Percentiles rank a stretch among this genome's conserved stretches.
phyloP scores from a whole-genome alignment of 2,888 invertebrate genomes.

The Apamea anceps region DNA sequence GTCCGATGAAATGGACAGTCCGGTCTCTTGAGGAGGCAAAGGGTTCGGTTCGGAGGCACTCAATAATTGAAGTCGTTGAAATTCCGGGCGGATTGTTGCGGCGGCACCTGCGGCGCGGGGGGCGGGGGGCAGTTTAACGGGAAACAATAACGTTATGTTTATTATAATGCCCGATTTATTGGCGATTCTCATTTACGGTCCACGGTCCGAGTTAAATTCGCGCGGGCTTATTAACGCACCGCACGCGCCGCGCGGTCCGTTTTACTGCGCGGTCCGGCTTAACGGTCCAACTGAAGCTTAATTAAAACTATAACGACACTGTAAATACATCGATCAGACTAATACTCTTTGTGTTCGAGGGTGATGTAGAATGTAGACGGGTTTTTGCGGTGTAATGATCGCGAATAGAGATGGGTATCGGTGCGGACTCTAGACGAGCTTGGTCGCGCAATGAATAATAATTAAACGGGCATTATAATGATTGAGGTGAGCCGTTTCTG shows the following conservation, averaged over 20 bases:
- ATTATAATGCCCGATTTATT: constrained; percentile 89
- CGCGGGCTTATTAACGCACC: constrained; percentile 83
- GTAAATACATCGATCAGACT: constrained; percentile 82
- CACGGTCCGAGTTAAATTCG: constrained; percentile 81
- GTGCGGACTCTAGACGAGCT: constrained; percentile 70
- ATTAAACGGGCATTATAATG: constrained; percentile 83
- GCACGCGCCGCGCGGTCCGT: constrained; percentile 78
- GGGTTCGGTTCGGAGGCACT: constrained; percentile 88
- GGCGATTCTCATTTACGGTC: constrained; percentile 87
- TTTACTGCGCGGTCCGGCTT: constrained; percentile 84
- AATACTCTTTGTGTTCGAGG: constrained; percentile 77
- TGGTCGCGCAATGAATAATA: constrained; percentile 80
- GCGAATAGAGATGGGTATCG: constrained; percentile 74
- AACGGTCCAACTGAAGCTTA: constrained; percentile 82
- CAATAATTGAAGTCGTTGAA: constrained; percentile 90
- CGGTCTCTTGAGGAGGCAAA: constrained; percentile 87
- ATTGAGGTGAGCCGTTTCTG: constrained; percentile 79
- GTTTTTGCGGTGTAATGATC: constrained; percentile 75
- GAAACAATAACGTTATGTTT: constrained; percentile 88
- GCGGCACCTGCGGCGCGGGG: constrained; percentile 79
- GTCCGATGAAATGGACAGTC: constrained; percentile 86
- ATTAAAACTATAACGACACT: constrained; percentile 88
- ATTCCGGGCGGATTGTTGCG: constrained; percentile 88
- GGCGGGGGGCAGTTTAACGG: constrained; percentile 77
- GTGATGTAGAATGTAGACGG: constrained; percentile 72